Percentiles rank a stretch among this genome's conserved stretches.
Evolutionary conservation across 2,888 invertebrate species (phyloP).

Genomic region (Galerucella calmariensis): DNA sequence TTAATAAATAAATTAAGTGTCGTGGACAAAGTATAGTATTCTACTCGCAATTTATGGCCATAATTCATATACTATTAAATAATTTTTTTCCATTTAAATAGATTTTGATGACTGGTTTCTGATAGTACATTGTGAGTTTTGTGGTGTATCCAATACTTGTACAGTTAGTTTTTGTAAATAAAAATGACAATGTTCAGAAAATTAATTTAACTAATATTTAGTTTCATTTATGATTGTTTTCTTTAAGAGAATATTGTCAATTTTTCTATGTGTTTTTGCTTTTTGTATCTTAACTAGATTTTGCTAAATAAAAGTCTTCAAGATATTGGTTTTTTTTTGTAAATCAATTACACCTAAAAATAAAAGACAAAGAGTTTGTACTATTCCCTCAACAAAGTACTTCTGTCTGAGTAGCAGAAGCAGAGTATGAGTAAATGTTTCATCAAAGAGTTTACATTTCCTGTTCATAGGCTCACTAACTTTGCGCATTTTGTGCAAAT

Average conservation of each 20-base stretch:
- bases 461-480: too few relatives aligned
- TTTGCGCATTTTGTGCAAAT: too few relatives aligned
- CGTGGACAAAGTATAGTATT: too few relatives aligned
- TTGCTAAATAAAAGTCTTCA: constrained; percentile 46
- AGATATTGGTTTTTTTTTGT: constrained; percentile 5
- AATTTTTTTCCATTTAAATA: too few relatives aligned
- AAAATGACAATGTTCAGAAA: constrained; percentile 45
- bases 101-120: not conserved
- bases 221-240: constrained; percentile 43
- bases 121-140: constrained; percentile 8
- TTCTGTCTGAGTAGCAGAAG: too few relatives aligned
- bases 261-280: constrained; percentile 50
- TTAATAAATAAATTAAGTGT: too few relatives aligned
- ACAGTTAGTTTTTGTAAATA: constrained; percentile 42
- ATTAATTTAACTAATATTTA: constrained; percentile 51
- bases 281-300: constrained; percentile 49
- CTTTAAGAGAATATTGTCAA: constrained; percentile 47
- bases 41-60: too few relatives aligned
- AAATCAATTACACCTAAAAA: not conserved
- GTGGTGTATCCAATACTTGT: constrained; percentile 37
- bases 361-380: too few relatives aligned
- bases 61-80: too few relatives aligned
- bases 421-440: too few relatives aligned
- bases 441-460: too few relatives aligned
- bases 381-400: too few relatives aligned